Evolutionary conservation across 2,888 invertebrate species (phyloP).

Genomic region (Stictocephala bisonia): DNA sequence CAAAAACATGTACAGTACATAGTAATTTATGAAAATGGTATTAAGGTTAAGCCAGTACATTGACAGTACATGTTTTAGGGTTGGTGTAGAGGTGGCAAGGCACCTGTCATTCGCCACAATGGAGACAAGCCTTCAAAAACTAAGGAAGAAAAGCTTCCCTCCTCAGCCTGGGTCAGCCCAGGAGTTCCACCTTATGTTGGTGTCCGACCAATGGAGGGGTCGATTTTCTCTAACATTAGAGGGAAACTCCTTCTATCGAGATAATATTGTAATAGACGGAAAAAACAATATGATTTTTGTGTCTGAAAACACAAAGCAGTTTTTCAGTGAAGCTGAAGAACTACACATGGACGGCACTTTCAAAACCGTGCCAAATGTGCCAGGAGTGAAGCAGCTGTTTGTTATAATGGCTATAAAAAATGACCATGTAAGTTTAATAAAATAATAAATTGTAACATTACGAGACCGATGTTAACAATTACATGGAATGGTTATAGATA

Average conservation of each 20-base stretch:
- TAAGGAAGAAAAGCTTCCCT: background rate
- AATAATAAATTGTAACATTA: no score
- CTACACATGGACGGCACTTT: background rate
- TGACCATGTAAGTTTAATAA: constrained; percentile 18
- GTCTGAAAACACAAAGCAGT: constrained; percentile 2
- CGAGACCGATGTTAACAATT: no score
- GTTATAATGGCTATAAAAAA: background rate
- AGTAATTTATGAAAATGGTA: no score
- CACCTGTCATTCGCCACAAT: background rate
- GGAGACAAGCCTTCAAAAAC: background rate
- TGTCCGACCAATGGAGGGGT: background rate
- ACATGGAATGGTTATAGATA: no score
- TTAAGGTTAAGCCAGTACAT: no score
- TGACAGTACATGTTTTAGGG: background rate
- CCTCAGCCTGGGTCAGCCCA: background rate
- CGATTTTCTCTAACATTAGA: background rate
- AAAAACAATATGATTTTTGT: constrained; percentile 22
- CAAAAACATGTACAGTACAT: no score
- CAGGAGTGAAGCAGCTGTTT: background rate
- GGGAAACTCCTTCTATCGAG: background rate
- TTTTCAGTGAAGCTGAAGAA: background rate
- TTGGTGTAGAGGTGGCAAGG: background rate
- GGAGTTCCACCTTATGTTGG: background rate
- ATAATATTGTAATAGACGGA: background rate
- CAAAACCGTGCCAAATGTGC: background rate